phyloP scores from a whole-genome alignment of 2,888 invertebrate species.

The Theretra japonica region DNA sequence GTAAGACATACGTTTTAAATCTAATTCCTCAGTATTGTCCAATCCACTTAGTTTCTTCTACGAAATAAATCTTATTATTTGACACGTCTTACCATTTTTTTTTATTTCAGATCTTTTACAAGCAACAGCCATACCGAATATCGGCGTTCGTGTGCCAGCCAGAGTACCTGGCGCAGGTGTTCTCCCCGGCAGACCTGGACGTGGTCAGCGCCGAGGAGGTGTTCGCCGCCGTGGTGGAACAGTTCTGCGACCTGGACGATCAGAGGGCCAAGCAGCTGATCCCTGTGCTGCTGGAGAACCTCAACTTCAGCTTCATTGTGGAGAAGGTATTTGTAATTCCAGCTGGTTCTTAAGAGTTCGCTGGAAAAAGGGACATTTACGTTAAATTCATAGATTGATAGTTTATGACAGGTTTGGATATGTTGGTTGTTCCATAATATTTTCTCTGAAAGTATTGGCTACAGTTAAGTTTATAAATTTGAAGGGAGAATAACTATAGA shows the following conservation, averaged over 20 bases:
- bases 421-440: too few relatives aligned
- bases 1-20: too few relatives aligned
- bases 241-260: constrained; percentile 77
- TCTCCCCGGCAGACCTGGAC: constrained; percentile 56
- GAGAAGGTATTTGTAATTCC: constrained; percentile 56
- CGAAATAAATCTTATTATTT: too few relatives aligned
- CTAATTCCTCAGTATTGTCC: too few relatives aligned
- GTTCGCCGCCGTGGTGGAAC: constrained; percentile 66
- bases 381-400: too few relatives aligned
- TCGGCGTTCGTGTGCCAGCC: constrained; percentile 63
- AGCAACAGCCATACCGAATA: constrained; percentile 57
- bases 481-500: too few relatives aligned
- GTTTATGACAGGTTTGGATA: too few relatives aligned
- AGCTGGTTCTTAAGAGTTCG: too few relatives aligned
- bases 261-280: constrained; percentile 67
- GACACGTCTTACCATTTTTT: neutral
- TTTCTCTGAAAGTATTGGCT: too few relatives aligned
- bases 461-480: too few relatives aligned
- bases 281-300: constrained; percentile 68
- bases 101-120: constrained; percentile 58
- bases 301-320: constrained; percentile 69
- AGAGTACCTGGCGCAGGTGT: constrained; percentile 58
- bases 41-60: too few relatives aligned
- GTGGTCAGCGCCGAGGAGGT: constrained; percentile 65
- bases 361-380: too few relatives aligned